Conservation (phyloP, 1,140 invertebrate genomes). For the Drosophila rufa region DNA sequence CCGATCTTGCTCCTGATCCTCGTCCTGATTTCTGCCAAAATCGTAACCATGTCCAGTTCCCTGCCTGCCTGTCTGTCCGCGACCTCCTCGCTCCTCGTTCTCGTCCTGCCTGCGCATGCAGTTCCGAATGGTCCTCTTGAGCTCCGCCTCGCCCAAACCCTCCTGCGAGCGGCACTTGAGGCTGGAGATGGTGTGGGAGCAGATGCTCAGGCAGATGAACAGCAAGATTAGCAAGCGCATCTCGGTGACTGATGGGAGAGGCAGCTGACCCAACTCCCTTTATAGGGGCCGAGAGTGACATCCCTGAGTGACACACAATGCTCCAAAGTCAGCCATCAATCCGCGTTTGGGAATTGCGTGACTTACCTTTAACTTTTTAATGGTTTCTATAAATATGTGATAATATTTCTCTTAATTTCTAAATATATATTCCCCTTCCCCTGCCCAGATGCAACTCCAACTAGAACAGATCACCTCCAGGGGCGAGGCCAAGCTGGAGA, state of each 20-base stretch:
- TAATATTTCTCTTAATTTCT: not conserved
- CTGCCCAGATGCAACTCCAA: constrained; percentile 75
- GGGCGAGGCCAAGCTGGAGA: constrained; percentile 76
- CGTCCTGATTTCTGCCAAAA: constrained; percentile 33
- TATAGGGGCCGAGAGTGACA: constrained; percentile 48
- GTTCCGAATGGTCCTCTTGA: constrained; percentile 73
- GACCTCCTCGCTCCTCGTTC: constrained; percentile 40
- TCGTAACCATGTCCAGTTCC: constrained; percentile 28
- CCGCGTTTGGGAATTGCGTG: constrained; percentile 17
- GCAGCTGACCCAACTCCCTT: constrained; percentile 1
- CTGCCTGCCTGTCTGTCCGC: constrained; percentile 14
- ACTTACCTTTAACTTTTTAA: too few relatives aligned
- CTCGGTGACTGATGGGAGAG: constrained; percentile 19
- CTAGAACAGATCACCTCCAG: constrained; percentile 74
- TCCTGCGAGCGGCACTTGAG: constrained; percentile 86
- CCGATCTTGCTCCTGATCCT: constrained; percentile 16
- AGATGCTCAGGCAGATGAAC: constrained; percentile 22
- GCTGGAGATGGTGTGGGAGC: constrained; percentile 5
- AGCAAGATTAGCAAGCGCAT: constrained; percentile 45
- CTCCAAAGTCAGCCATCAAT: constrained; percentile 12
- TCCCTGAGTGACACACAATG: constrained; percentile 64
- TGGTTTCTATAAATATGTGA: too few relatives aligned
- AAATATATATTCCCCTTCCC: not conserved
- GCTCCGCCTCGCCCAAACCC: constrained; percentile 85
- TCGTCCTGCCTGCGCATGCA: constrained; percentile 70